Evolutionary conservation across 2,797 vertebrate species (phyloP).

Genomic region (Sciurus vulgaris): DNA sequence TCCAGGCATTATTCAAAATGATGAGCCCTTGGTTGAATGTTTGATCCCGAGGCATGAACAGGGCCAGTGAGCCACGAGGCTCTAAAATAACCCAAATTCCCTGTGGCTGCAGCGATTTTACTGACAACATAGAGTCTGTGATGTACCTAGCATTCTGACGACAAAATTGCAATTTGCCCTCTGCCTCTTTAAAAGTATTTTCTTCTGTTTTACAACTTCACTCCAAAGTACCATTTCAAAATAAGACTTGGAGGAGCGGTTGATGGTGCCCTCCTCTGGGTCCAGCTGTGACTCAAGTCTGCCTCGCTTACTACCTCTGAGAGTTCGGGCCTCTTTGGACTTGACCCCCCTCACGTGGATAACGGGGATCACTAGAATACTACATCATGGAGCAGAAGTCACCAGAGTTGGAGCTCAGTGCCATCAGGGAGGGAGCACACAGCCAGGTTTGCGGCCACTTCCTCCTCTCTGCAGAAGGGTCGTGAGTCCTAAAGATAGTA

Average conservation of each 20-base stretch:
- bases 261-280: neutral
- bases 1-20: neutral
- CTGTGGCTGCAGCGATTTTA: neutral
- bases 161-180: neutral
- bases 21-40: neutral
- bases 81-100: neutral
- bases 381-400: rapidly evolving
- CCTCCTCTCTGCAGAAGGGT: neutral
- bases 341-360: neutral
- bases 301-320: neutral
- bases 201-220: neutral
- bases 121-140: neutral
- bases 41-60: neutral
- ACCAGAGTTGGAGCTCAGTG: neutral
- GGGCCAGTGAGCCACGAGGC: neutral
- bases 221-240: conserved; percentile 5
- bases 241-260: neutral
- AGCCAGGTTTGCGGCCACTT: neutral
- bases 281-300: neutral
- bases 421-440: neutral
- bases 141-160: neutral
- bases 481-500: neutral
- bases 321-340: neutral
- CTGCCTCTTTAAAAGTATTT: neutral
- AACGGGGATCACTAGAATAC: neutral